A percentile compares a stretch with the other conserved stretches of the same genome.
phyloP scores from a whole-genome alignment of 1,140 invertebrate genomes.

The Meteorus sp. region DNA sequence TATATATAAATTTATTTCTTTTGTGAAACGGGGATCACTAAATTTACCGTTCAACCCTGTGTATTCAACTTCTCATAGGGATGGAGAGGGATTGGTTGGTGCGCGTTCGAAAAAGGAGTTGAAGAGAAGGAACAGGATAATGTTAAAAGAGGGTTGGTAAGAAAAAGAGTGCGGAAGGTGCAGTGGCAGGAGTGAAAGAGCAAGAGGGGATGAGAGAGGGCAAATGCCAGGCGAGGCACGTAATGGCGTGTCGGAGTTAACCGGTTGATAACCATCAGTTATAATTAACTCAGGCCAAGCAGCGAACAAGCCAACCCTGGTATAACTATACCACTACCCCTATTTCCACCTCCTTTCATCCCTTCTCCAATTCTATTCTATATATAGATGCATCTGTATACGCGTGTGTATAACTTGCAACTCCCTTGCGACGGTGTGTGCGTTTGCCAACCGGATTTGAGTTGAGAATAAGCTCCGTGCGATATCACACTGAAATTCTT shows the following conservation, averaged over 20 bases:
- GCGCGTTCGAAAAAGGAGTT: too few species aligned
- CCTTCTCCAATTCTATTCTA: constrained; percentile 18
- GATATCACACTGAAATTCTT: constrained; percentile 17
- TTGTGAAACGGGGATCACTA: too few species aligned
- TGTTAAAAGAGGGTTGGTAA: too few species aligned
- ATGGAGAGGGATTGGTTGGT: too few species aligned
- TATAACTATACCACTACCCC: constrained; percentile 36
- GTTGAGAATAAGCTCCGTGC: constrained; percentile 13
- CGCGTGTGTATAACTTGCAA: constrained; percentile 9
- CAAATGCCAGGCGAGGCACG: constrained; percentile 54
- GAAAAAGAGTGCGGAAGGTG: too few species aligned
- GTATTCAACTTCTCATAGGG: too few species aligned
- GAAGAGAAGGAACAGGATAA: too few species aligned
- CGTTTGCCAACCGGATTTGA: background rate
- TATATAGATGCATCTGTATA: background rate
- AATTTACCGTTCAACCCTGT: too few species aligned
- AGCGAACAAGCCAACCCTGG: constrained; percentile 55
- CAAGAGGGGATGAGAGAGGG: constrained; percentile 33
- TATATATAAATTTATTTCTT: background rate
- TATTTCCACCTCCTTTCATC: constrained; percentile 27
- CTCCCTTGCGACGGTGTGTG: background rate
- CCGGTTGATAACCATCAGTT: constrained; percentile 61
- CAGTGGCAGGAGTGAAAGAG: constrained; percentile 22
- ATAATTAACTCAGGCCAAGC: constrained; percentile 60
- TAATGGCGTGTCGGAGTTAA: constrained; percentile 61